phyloP scores from a whole-genome alignment of 2,113 vertebrate genomes.

The Sialia sialis region DNA sequence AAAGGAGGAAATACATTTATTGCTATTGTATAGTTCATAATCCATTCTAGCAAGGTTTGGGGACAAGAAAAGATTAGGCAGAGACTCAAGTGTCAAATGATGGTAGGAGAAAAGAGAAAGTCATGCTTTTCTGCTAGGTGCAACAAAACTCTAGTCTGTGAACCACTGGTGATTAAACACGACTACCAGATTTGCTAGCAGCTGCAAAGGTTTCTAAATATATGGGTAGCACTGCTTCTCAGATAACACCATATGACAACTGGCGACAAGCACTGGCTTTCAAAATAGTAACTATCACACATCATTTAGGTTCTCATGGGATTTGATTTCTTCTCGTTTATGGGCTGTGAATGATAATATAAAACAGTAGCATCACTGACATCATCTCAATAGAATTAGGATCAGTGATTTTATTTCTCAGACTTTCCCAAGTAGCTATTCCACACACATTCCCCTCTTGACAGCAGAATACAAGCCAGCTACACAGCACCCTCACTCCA shows the following conservation, averaged over 20 bases:
- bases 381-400: background rate
- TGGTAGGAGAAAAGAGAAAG: background rate
- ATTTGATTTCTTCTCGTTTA: background rate
- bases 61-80: background rate
- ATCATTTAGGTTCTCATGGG: background rate
- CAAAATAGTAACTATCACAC: conserved; percentile 18
- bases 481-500: background rate
- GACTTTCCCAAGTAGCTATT: background rate
- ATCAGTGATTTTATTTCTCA: background rate
- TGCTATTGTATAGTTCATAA: background rate
- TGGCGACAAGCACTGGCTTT: background rate
- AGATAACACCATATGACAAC: background rate
- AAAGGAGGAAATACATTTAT: background rate
- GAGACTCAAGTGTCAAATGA: background rate
- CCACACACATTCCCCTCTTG: background rate
- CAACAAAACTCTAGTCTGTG: background rate
- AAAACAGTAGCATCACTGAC: background rate
- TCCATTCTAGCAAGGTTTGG: background rate
- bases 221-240: background rate
- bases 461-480: background rate
- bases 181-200: background rate
- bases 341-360: background rate
- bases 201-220: conserved; percentile 44
- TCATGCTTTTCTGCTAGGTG: background rate
- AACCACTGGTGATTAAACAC: background rate